Evolutionary conservation across 1,140 invertebrate species (phyloP), one percentile per base, ranked within the genome.

Genomic region (Pteromalus puparum): DNA sequence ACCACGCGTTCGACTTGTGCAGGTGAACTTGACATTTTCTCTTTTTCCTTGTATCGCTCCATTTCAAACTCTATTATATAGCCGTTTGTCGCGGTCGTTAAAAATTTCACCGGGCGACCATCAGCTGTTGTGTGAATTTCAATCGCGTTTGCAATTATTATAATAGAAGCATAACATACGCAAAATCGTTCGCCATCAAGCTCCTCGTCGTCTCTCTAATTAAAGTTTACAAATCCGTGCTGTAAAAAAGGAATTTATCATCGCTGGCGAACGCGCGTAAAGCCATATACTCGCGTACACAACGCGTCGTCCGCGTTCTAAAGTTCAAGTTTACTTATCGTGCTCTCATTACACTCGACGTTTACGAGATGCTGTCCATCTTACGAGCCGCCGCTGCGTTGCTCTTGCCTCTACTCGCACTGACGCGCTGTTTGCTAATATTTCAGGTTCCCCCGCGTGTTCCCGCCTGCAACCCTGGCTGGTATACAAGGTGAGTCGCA

Each of bases 361-460:
- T 85, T 86, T 85, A 87, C 78, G 85, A 86, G 81, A 84, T 72
- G 85, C 86, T 86, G 83, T 87, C 48, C 81, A 85, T 87, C 84
- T 87, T 81, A 53, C 73, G 42, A 13, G 18, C 42, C 70, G 76
- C 24, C 83, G n/a, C 24, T 18, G 30, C 73, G 67, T 53, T 73
- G 53, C 73, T 6, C 0, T 21, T 30, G 26, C 24, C 28, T 30
- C 30, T 30, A 34, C 4, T 42, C 34, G 28, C 46, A 38, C 78
- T 81, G 34, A 81, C 67, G 53, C 78, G 30, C 70, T 81, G 73
- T 87, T 87, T 82, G 81, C 82, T 80, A 79, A 87, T 87, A 72
- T 91, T 90, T 85, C 86, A 93, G 93, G 92, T 90, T 93, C 89
- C 90, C 92, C 91, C 92, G 91, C 88, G 93, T 93, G 92, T 93